Evolutionary conservation across 2,113 vertebrate species (phyloP).

Genomic region (Mesocricetus auratus): DNA sequence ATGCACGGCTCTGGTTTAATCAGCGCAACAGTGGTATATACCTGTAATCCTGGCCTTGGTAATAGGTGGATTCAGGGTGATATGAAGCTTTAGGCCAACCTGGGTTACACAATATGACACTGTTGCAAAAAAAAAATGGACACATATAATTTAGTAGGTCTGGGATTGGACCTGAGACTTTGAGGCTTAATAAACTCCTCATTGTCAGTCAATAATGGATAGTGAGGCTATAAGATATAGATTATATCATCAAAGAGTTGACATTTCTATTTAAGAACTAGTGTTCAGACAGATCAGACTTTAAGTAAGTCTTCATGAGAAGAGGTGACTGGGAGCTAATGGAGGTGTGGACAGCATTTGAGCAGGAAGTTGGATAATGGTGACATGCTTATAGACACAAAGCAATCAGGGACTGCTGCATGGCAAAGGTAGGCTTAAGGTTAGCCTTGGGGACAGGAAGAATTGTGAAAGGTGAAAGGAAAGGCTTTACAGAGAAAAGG

Average conservation of each 20-base stretch:
- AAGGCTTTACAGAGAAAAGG: not conserved
- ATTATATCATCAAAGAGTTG: not conserved
- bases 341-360: not conserved
- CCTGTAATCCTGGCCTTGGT: not conserved
- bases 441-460: not conserved
- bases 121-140: not conserved
- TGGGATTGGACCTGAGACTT: not conserved
- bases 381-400: not conserved
- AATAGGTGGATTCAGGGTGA: not conserved
- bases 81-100: not conserved
- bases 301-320: not conserved
- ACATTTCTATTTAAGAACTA: conserved; percentile 2
- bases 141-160: not conserved
- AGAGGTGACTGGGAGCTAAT: conserved; percentile 2
- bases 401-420: not conserved
- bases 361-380: not conserved
- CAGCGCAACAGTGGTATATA: fast-evolving
- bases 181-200: not conserved
- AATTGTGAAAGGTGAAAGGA: not conserved
- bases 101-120: not conserved
- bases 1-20: not conserved
- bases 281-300: not conserved
- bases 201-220: not conserved
- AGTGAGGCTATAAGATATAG: not conserved
- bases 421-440: not conserved